Base-by-base conservation (phyloP, 2,113 vertebrate genomes). In the Petromus typicus region DNA sequence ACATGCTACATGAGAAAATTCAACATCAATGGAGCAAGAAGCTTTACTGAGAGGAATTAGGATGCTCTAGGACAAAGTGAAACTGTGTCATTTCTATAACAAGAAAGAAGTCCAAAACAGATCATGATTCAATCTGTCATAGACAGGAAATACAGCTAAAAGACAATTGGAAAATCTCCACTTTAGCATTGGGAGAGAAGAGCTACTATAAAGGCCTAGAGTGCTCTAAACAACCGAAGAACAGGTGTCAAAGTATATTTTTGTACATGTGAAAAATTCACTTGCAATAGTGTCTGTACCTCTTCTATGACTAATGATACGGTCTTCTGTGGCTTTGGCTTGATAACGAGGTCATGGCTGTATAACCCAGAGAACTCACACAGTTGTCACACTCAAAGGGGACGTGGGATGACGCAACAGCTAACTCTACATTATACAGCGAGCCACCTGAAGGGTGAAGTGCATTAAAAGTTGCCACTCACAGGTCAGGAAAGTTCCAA, bases 241-340 rank as follows among this genome's bases (percentile, higher is more conserved):
- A 66, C 0, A 20, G 6, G 48, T 34, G 6, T 11, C 67, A 48
- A 37, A 45, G 13, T 2, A 13, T 10, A 81, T 11, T n/a, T 17
- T 5, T 2, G 3, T 12, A 32, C 16, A 3, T 8, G 43, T 61
- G 34, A 76, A 4, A 12, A 13, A 23, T 37, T 6, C 34, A 20
- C 18, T 7, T 45, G 64, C 43, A 66, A 56, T 45, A 16, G 22
- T 18, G 37, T 63, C 2, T 61, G 20, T n/a, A 32, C 4, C 30
- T 7, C 2, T 27, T 57, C 54, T 48, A 1, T 78, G 27, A 48
- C 37, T 3, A 0, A 57, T 16, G 20, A 25, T 5, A 2, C 1
- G 13, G 43, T 27, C 27, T 78, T 51, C 30, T 78, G 17, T 51
- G 75, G 48, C 45, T 6, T 75, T 51, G 75, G 45, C 27, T 51